Base-by-base conservation (phyloP, 2,888 invertebrate genomes). In the Lomographa bimaculata region DNA sequence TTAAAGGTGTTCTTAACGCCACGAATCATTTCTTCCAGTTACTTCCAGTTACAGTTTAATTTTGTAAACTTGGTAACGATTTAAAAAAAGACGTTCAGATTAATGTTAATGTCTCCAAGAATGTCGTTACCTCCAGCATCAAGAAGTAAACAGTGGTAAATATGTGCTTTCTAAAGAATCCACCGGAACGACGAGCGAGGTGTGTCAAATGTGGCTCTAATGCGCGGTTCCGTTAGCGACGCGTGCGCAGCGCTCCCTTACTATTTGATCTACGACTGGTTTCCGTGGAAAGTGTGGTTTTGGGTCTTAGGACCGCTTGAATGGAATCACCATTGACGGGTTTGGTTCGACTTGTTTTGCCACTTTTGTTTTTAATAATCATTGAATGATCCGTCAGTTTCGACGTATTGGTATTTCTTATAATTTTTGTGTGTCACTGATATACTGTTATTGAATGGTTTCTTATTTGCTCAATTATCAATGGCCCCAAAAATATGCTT, bases 161-260 rank as follows among this genome's bases (percentile, higher is more conserved):
- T n/a, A n/a, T n/a, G n/a, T n/a, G n/a, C 67, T 74, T 73, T 79
- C 72, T 68, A 67, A 78, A 75, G 79, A 80, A 82, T 74, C 70
- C 70, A 64, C 61, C 69, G 79, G 73, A 79, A 79, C 78, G 54
- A 8, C 17, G 23, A 11, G 28, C 40, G 63, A 60, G 57, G 64
- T 63, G 74, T 54, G 56, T 64, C 63, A 53, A 50, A 63, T 70
- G 73, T 74, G 70, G 72, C 65, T 55, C 46, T 71, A 72, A 81
- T 79, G 70, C 52, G 51, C 36, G 61, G 56, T 74, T 65, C 81
- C 82, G 83, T 80, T 81, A 73, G 50, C 36, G 69, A 75, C 75
- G 76, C 69, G 58, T 51, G 48, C 41, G 28, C 37, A 36, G 32
- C 14, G 32, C 14, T 32, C 42, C 50, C 49, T 44, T 30, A 36